phyloP scores from a whole-genome alignment of 2,888 invertebrate species.

The Noctua fimbriata region DNA sequence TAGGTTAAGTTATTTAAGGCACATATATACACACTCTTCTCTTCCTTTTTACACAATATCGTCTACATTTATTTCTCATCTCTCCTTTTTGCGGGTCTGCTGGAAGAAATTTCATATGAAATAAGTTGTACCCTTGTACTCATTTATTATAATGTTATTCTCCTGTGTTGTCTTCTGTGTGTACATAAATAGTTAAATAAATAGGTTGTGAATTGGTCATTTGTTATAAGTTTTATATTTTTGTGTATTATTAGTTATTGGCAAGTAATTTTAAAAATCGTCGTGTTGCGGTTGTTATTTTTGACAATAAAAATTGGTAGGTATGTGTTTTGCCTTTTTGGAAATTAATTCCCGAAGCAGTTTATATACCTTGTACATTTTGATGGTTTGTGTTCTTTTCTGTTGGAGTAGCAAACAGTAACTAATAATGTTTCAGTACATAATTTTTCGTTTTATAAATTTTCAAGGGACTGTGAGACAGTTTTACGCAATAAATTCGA shows the following conservation, averaged over 20 bases:
- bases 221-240: background rate
- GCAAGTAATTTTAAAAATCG: background rate
- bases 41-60: no score
- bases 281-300: background rate
- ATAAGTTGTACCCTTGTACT: no score
- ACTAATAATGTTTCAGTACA: slow-evolving; percentile 38
- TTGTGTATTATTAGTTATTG: background rate
- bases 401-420: slow-evolving; percentile 10
- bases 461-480: slow-evolving; percentile 26
- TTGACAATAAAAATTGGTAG: background rate
- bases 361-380: slow-evolving; percentile 57
- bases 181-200: no score
- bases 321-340: background rate
- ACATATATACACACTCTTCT: no score
- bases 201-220: background rate
- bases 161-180: no score
- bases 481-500: slow-evolving; percentile 18
- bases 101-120: no score
- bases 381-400: slow-evolving; percentile 22
- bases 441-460: slow-evolving; percentile 53
- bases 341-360: background rate
- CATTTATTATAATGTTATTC: no score
- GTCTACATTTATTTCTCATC: no score
- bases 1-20: no score
- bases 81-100: no score